Evolutionary conservation across 2,888 invertebrate species (phyloP), one percentile per base, ranked within the genome.

Genomic region (Philonicus albiceps): DNA sequence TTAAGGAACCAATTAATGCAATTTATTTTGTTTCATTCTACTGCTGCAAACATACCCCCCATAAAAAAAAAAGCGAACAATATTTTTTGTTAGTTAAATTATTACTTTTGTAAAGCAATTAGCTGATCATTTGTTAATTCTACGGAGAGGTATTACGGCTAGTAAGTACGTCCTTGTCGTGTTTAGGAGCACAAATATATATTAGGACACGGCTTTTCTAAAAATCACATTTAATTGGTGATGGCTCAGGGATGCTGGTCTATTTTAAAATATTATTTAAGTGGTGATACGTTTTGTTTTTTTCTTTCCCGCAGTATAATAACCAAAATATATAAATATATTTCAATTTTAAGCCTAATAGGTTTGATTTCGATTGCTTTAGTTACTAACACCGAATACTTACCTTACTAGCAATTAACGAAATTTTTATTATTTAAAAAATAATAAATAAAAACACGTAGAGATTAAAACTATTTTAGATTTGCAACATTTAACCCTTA

Each of bases 141-240:
- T 81, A 64, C 30, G 55, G 81, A 81, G 49, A 49, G 34, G 40
- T 40, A 19, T 76, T 55, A 76, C 64, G 64, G 7, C 16, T 55
- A 86, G 87, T 37, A 86, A 87, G 87, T 87, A 88, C 87, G 86
- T 81, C 88, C 88, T 88, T 88, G 86, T 87, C 87, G 81, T 86
- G 85, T 80, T 86, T 78, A 88, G 87, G 87, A 88, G 87, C 88
- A 88, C 87, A 88, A 88, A 87, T 88, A 88, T 88, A 88, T 88
- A 86, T 86, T 84, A 89, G 88, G 88, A 88, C 87, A 86, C 89
- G 89, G 89, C 88, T 88, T 87, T 85, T 87, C 76, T 74, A 53
- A 88, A n/a, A 27, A 76, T 84, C 78, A 40, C 34, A 55, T 16
- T 13, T 55, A 80, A 31, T 53, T 34, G 75, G 72, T 87, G 87